A percentile compares a stretch with the other conserved stretches of the same genome.
Evolutionary conservation across 2,888 invertebrate genomes (phyloP).

Genomic region (Brenthis hecate): DNA sequence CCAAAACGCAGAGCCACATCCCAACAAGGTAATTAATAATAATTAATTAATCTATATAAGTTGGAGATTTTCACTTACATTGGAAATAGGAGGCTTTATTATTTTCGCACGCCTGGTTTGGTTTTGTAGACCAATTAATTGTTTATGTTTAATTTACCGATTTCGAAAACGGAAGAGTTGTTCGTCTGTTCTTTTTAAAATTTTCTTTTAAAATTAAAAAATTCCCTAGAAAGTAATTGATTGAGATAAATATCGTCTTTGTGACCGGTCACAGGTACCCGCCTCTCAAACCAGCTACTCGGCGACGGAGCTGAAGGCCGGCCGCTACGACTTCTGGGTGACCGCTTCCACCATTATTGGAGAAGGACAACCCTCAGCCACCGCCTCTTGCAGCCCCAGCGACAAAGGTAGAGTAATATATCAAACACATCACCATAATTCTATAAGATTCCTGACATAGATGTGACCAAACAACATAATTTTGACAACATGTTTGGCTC

Average conservation of each 20-base stretch:
- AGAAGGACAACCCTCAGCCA: slow-evolving; percentile 95
- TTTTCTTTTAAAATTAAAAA: neutral
- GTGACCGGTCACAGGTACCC: slow-evolving; percentile 73
- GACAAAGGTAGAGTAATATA: slow-evolving; percentile 83
- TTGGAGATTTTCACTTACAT: no score
- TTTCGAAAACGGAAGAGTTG: no score
- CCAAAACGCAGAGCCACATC: slow-evolving; percentile 86
- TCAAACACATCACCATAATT: neutral
- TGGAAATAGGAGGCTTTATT: no score
- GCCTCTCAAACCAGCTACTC: slow-evolving; percentile 94
- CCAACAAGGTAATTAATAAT: slow-evolving; percentile 84
- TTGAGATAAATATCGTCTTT: neutral
- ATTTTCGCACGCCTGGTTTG: no score
- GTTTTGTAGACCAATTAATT: neutral
- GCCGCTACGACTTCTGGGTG: slow-evolving; percentile 96
- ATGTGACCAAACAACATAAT: no score
- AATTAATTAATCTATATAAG: no score
- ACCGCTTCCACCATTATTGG: slow-evolving; percentile 97
- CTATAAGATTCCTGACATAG: no score
- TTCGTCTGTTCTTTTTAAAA: no score
- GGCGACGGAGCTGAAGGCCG: slow-evolving; percentile 91
- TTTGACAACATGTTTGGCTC: no score
- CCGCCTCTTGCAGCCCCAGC: slow-evolving; percentile 92
- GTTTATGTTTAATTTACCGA: neutral
- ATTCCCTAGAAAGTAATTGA: neutral